Conservation (phyloP, 2,113 vertebrate species). For the Melanerpes formicivorus region DNA sequence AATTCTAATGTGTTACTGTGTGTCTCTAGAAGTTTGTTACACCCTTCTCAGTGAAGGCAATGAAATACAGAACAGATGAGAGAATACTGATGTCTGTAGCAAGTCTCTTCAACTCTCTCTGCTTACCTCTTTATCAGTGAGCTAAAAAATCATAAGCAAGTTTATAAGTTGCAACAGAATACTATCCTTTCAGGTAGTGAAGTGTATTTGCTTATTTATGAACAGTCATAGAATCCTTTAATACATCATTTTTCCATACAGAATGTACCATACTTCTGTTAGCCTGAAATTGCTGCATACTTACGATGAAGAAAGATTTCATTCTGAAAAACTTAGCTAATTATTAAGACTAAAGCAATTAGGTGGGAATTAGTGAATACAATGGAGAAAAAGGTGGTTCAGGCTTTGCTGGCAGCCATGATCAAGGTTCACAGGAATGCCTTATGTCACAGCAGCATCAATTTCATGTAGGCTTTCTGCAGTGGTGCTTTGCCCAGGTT, state of each 20-base stretch:
- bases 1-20: neutral
- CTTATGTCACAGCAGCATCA: neutral
- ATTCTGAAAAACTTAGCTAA: neutral
- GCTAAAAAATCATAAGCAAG: neutral
- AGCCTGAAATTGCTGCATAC: neutral
- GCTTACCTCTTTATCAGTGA: neutral
- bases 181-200: neutral
- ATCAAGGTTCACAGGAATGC: neutral
- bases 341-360: neutral
- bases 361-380: neutral
- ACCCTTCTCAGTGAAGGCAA: neutral
- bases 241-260: neutral
- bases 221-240: neutral
- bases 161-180: neutral
- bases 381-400: neutral
- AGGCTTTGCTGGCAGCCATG: neutral
- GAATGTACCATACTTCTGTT: neutral
- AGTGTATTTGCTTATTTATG: neutral
- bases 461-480: neutral
- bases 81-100: neutral
- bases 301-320: neutral
- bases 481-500: accelerated
- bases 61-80: neutral
- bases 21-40: neutral
- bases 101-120: neutral